These are phyloP conservation scores for Trichogramma pretiosum DNA, from an alignment of 1,140 invertebrate species.

Conservation along the genomic window DNA sequence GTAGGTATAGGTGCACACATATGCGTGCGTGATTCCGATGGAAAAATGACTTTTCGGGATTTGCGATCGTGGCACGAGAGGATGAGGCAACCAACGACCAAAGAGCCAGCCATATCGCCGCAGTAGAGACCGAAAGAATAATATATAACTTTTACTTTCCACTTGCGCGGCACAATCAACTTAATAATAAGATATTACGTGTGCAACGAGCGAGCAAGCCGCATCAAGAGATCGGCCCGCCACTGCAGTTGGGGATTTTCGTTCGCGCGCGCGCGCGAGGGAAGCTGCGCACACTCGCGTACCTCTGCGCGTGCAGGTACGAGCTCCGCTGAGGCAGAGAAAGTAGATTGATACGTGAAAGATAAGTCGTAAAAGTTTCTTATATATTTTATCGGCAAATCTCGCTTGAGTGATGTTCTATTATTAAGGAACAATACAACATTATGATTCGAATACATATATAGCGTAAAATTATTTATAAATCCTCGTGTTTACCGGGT, in stretches of 20 bases:
- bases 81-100: no score
- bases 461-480: slow-evolving; percentile 8
- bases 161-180: neutral
- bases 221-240: no score
- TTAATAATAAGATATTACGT: no score
- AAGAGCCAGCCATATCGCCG: no score
- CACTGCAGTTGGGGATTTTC: no score
- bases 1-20: no score
- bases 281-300: neutral
- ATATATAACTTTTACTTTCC: slow-evolving; percentile 14
- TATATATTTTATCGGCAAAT: slow-evolving; percentile 5
- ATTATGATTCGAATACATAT: slow-evolving; percentile 1
- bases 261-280: no score
- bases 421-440: slow-evolving; percentile 15
- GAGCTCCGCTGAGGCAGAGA: slow-evolving; percentile 7
- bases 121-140: neutral
- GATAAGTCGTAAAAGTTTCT: slow-evolving; percentile 6
- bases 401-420: slow-evolving; percentile 9
- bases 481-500: neutral
- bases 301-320: slow-evolving; percentile 5
- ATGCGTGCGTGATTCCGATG: no score
- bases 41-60: no score
- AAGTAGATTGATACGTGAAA: slow-evolving; percentile 17
- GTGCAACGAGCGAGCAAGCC: no score
- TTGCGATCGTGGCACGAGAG: no score